Percentiles rank a stretch among this genome's conserved stretches.
Evolutionary conservation across 2,888 invertebrate species (phyloP).

Genomic region (Macrosiphum euphorbiae): DNA sequence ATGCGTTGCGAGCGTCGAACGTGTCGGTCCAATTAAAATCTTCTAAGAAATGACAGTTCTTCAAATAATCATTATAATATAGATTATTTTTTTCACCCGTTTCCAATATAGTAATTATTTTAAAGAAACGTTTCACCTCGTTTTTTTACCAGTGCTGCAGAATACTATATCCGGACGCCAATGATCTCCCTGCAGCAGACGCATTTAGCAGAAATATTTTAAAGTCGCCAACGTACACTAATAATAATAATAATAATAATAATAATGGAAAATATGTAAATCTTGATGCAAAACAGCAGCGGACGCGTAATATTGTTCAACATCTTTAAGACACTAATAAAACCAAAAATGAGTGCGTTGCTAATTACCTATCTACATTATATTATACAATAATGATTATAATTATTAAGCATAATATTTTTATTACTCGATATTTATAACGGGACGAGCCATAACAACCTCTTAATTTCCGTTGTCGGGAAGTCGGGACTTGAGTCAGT

Average conservation of each 20-base stretch:
- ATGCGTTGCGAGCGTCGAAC: not conserved
- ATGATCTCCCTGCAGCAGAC: not conserved
- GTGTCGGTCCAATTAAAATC: conserved; percentile 50
- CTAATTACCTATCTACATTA: not conserved
- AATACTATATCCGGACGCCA: conserved; percentile 35
- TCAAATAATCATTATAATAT: not conserved
- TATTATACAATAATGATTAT: not conserved
- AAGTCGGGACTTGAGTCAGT: not conserved
- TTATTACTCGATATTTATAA: not conserved
- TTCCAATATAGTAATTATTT: not conserved
- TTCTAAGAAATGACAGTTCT: conserved; percentile 28
- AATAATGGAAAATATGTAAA: not conserved
- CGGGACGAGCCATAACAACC: not conserved
- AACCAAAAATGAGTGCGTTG: not conserved
- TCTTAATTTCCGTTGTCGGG: not conserved
- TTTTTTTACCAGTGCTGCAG: not conserved
- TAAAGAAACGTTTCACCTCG: conserved; percentile 17
- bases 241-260: not conserved
- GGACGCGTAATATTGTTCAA: too few species aligned
- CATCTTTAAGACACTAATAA: not conserved
- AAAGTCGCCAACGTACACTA: not conserved
- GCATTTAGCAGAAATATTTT: not conserved
- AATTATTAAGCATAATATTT: not conserved
- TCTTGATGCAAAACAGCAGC: not conserved
- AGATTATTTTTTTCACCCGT: not conserved